These are phyloP conservation scores for Pluvialis apricaria DNA, from an alignment of 2,113 vertebrate species.

Conservation along the genomic window DNA sequence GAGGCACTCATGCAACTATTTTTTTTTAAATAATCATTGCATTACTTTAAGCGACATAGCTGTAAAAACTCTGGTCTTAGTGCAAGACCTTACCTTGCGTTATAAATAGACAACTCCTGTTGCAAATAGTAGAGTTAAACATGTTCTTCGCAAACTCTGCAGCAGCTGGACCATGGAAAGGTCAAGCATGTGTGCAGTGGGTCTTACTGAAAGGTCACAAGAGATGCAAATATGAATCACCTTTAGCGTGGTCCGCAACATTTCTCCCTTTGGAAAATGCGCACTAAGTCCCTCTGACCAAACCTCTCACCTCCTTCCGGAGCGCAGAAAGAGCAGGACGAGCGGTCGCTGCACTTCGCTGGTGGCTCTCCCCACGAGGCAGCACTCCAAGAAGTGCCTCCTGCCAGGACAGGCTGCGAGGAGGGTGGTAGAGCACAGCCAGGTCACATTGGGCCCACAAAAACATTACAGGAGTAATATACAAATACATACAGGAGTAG, in stretches of 20 bases:
- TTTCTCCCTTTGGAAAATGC: not conserved
- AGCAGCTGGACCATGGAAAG: slow-evolving; percentile 34
- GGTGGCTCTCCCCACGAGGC: not conserved
- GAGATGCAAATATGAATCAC: slow-evolving; percentile 13
- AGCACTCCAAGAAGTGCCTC: not conserved
- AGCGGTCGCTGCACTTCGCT: not conserved
- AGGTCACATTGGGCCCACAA: not conserved
- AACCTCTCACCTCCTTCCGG: not conserved
- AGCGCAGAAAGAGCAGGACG: not conserved
- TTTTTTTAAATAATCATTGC: not conserved
- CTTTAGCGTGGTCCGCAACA: not conserved
- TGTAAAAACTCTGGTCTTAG: not conserved
- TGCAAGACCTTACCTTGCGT: not conserved
- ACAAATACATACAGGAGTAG: not conserved
- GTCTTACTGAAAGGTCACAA: slow-evolving; percentile 36
- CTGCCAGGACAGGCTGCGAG: not conserved
- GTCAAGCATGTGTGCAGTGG: slow-evolving; percentile 11
- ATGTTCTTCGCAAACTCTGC: not conserved
- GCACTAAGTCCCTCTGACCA: not conserved
- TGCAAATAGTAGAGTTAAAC: slow-evolving; percentile 17
- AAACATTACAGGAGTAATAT: not conserved
- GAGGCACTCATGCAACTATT: not conserved
- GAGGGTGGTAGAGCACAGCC: not conserved
- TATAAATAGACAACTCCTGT: not conserved
- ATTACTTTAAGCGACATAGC: not conserved